These are phyloP conservation scores for Eulemur albifrons DNA, from an alignment of 2,797 vertebrate species.

Conservation along the genomic window DNA sequence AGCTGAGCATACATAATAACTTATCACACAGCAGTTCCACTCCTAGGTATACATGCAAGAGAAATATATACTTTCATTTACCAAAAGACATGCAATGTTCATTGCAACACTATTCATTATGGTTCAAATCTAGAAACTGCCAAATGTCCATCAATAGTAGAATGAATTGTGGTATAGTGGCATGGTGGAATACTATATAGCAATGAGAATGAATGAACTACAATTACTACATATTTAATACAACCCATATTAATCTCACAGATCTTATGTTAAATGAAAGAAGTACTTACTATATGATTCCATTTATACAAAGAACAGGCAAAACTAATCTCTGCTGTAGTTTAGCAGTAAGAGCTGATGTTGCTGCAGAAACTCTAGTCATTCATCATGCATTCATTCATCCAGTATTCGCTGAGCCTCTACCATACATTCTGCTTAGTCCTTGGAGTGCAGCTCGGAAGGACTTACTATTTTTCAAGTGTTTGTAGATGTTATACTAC, in stretches of 20 bases:
- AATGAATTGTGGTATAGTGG: background rate
- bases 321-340: background rate
- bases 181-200: background rate
- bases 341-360: background rate
- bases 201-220: background rate
- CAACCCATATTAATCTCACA: background rate
- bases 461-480: slow-evolving; percentile 5
- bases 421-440: background rate
- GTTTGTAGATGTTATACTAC: background rate
- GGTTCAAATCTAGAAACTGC: slow-evolving; percentile 7
- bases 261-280: background rate
- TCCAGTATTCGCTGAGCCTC: background rate
- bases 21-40: background rate
- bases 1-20: background rate
- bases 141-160: background rate
- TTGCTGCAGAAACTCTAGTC: background rate
- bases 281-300: background rate
- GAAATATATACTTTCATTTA: background rate
- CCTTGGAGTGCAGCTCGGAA: background rate
- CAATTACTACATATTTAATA: background rate
- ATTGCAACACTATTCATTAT: background rate
- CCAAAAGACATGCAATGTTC: background rate
- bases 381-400: background rate
- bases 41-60: background rate
- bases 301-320: background rate